Base-by-base conservation (phyloP, 2,113 vertebrate genomes). In the Chaetodon trifascialis region DNA sequence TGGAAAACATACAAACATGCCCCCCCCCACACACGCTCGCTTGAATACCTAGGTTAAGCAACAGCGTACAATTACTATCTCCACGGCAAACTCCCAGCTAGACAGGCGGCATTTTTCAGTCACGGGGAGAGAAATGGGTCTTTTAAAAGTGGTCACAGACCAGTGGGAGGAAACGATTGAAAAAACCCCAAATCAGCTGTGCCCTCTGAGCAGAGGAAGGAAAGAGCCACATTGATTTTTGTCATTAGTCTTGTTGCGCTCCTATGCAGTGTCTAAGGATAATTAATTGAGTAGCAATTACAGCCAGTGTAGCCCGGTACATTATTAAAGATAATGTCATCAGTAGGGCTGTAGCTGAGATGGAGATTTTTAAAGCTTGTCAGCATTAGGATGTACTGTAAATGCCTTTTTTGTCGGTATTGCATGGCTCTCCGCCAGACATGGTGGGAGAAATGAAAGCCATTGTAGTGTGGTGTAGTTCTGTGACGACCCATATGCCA, bases 261-360 rank as follows among this genome's bases (percentile, higher is more conserved):
- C 56, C 52, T 56, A 79, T 83, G 87, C 84, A 86, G 68, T 67
- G 72, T 93, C 87, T 86, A 52, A 82, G 73, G 87, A 90, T 93
- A 93, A 94, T 93, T 92, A 94, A 93, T 91, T 89, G 74, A 94
- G 90, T 75, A 68, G 86, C 89, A 91, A 92, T 94, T 94, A 92
- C 84, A 87, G 70, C 63, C 83, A 84, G 62, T 82, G 82, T 85
- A 88, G 92, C 89, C 68, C 3, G 65, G 78, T 88, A 84, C 73
- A 82, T 93, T 91, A 90, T 91, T 91, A 91, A 93, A 91, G 89
- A 93, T 93, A 93, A 93, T 93, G 89, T 91, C 85, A 89, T 92
- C 89, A 93, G 89, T 80, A 56, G 63, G 65, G 74, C 51, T 86
- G 69, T 73, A 71, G 90, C 91, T 86, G 91, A 91, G 80, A 92